phyloP scores from a whole-genome alignment of 2,113 vertebrate species.

The Rattus norvegicus region GRCr8 NC_086024.1:104611001-104611500 shows the following conservation, averaged over 20 bases:
- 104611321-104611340: conserved; percentile 34
- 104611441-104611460: conserved; percentile 72
- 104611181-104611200: neutral
- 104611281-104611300: neutral
- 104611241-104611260: neutral
- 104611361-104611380: conserved; percentile 40
- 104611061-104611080: neutral
- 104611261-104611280: neutral
- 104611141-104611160: neutral
- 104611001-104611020: neutral
- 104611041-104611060: neutral
- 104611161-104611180: neutral
- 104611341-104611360: conserved; percentile 24
- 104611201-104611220: neutral
- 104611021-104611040: neutral
- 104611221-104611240: too few species aligned
- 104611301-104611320: neutral
- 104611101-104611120: neutral
- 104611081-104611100: neutral
- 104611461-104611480: conserved; percentile 64
- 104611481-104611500: conserved; percentile 76
- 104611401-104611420: conserved; percentile 51
- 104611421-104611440: conserved; percentile 81
- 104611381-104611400: conserved; percentile 52
- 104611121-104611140: neutral